phyloP scores from a whole-genome alignment of 2,888 invertebrate species.

The Acanthosepion lycidas region DNA sequence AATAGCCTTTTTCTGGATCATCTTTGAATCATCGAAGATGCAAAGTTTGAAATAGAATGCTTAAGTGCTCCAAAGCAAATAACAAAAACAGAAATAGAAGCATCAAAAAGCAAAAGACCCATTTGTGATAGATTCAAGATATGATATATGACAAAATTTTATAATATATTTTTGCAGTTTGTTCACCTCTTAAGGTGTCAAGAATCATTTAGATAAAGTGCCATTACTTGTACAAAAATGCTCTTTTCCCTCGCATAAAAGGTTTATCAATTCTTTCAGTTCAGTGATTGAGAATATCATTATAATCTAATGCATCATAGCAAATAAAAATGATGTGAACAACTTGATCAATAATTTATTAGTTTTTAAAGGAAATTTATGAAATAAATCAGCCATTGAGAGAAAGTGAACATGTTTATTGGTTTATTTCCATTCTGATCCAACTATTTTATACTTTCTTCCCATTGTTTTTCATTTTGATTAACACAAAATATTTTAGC shows the following conservation, averaged over 20 bases:
- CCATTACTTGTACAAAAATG: not conserved
- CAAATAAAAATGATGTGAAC: too few species aligned
- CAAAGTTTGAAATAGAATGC: not conserved
- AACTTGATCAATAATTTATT: too few species aligned
- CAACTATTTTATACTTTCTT: too few species aligned
- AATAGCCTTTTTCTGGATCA: not conserved
- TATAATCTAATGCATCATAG: too few species aligned
- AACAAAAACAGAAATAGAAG: not conserved
- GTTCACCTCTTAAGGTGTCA: not conserved
- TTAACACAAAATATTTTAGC: too few species aligned
- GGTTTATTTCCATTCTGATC: too few species aligned
- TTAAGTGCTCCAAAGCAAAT: not conserved
- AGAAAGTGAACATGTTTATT: too few species aligned
- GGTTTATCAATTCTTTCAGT: not conserved
- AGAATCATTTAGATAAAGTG: slow-evolving; percentile 16
- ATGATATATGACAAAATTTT: not conserved
- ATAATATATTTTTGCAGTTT: not conserved
- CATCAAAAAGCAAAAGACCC: not conserved
- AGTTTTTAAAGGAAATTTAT: too few species aligned
- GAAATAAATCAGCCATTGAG: too few species aligned
- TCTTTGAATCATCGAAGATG: not conserved
- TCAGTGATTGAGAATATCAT: too few species aligned
- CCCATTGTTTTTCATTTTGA: too few species aligned
- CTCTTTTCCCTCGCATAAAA: not conserved
- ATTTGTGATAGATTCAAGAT: not conserved